Conservation (phyloP, 2,113 vertebrate genomes). For the Cyphomyrus discorhynchus region DNA sequence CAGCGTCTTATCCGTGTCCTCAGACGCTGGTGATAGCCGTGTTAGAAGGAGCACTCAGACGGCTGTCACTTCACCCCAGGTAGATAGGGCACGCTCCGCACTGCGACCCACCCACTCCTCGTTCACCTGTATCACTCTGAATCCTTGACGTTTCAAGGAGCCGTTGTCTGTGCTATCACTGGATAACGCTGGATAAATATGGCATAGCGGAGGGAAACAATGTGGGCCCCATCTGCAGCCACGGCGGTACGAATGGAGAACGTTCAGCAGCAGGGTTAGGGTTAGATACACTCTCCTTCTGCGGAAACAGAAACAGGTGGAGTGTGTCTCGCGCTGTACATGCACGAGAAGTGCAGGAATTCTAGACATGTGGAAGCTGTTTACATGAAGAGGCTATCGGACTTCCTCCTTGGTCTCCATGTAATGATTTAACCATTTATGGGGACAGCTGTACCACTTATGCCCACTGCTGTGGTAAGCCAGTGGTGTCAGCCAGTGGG, state of each 20-base stretch:
- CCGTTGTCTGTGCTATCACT: background rate
- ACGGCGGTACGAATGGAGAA: too few relatives aligned
- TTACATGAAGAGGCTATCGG: background rate
- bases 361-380: background rate
- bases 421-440: background rate
- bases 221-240: background rate
- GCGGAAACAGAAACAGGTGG: background rate
- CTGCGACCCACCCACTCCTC: background rate
- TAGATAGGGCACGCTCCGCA: slow-evolving; percentile 11
- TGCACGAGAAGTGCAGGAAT: background rate
- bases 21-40: slow-evolving; percentile 5
- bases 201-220: background rate
- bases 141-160: background rate
- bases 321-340: background rate
- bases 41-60: background rate
- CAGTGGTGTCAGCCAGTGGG: background rate
- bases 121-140: background rate
- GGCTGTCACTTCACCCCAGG: background rate
- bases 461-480: background rate
- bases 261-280: background rate
- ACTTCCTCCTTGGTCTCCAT: background rate
- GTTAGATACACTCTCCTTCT: background rate
- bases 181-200: background rate
- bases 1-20: slow-evolving; percentile 11
- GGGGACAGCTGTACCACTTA: background rate